Evolutionary conservation across 2,113 vertebrate genomes (phyloP).

Genomic region (Sander vitreus): DNA sequence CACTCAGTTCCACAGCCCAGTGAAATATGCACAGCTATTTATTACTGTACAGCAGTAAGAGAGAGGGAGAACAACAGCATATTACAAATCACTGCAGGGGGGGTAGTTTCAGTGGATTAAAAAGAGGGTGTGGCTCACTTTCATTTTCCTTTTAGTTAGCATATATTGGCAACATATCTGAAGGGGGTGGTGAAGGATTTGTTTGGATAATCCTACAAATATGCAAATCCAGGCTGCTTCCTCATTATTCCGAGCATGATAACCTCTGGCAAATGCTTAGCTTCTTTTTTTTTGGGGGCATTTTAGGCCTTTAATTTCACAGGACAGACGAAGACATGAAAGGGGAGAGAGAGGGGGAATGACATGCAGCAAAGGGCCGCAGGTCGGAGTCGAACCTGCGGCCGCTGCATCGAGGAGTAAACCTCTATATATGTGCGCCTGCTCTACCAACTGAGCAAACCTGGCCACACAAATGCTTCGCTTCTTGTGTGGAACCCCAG

Average conservation of each 20-base stretch:
- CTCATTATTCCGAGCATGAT: constrained; percentile 41
- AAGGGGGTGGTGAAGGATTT: constrained; percentile 50
- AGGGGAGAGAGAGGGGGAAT: no score
- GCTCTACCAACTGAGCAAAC: no score
- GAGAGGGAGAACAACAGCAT: constrained; percentile 41
- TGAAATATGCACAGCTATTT: constrained; percentile 73
- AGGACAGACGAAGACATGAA: no score
- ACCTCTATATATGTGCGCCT: no score
- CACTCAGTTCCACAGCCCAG: constrained; percentile 42
- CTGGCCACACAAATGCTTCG: no score
- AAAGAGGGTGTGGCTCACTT: constrained; percentile 49
- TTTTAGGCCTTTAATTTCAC: background rate
- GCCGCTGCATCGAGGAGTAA: no score
- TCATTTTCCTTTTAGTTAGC: constrained; percentile 55
- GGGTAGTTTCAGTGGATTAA: constrained; percentile 51
- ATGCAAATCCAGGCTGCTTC: constrained; percentile 57
- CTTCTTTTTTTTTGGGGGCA: background rate
- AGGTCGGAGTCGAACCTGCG: no score
- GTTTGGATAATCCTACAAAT: constrained; percentile 67
- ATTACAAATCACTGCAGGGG: constrained; percentile 57
- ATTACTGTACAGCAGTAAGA: constrained; percentile 50
- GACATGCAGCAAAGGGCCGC: no score
- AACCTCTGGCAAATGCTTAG: constrained; percentile 27
- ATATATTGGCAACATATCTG: constrained; percentile 53
- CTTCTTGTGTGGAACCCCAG: constrained; percentile 5